Evolutionary conservation across 2,888 invertebrate genomes (phyloP).

Genomic region (Tenthredo distinguenda): DNA sequence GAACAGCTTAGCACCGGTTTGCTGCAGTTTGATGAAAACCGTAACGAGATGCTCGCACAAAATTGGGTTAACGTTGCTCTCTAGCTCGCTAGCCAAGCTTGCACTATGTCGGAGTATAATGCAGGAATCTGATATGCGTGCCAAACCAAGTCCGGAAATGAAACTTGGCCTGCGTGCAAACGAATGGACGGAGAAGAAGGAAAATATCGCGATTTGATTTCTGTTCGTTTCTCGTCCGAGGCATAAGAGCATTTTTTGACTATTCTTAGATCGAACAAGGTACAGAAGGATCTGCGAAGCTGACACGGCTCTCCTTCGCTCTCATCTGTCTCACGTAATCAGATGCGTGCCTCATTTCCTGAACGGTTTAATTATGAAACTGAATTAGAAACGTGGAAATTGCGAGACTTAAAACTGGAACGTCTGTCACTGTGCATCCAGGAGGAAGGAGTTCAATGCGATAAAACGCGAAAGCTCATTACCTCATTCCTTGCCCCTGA

Average conservation of each 20-base stretch:
- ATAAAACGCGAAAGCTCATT: not conserved
- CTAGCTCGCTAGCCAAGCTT: not conserved
- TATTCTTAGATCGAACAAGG: not conserved
- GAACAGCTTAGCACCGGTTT: not conserved
- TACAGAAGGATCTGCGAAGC: not conserved
- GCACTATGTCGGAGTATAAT: not conserved
- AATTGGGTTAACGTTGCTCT: conserved; percentile 7
- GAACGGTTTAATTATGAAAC: conserved; percentile 18
- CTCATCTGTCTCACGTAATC: not conserved
- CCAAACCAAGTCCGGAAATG: conserved; percentile 5
- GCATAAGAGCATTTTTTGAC: not conserved
- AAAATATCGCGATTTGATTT: not conserved
- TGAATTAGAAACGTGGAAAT: conserved; percentile 8
- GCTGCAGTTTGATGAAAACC: not conserved
- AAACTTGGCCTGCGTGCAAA: not conserved
- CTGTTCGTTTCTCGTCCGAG: not conserved
- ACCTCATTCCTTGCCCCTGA: not conserved
- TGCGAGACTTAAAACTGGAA: not conserved
- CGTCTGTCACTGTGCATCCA: not conserved
- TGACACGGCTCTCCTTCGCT: not conserved
- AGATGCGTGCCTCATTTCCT: not conserved
- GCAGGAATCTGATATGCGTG: not conserved
- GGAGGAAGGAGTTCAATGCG: not conserved
- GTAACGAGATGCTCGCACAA: conserved; percentile 1
- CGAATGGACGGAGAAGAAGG: not conserved